These are phyloP conservation scores for Caenorhabditis sp. DNA, from an alignment of 2,888 invertebrate genomes.

Conservation along the genomic window DNA sequence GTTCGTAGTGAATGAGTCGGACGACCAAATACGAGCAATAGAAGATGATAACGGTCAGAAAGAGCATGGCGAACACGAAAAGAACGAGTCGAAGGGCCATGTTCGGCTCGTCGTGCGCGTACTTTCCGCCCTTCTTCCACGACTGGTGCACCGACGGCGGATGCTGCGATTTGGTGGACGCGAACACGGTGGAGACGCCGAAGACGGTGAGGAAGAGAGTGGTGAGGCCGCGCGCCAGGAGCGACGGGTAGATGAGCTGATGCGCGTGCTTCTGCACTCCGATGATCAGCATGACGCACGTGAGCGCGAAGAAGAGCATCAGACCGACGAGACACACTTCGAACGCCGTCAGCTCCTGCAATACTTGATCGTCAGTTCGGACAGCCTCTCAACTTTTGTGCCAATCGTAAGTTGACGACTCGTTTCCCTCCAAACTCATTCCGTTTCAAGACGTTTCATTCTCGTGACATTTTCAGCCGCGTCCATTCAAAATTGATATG, in stretches of 20 bases:
- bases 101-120: slow-evolving; percentile 51
- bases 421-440: no score
- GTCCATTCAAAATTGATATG: no score
- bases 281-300: slow-evolving; percentile 63
- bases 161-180: slow-evolving; percentile 34
- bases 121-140: background rate
- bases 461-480: no score
- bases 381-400: background rate
- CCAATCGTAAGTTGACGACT: background rate
- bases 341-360: slow-evolving; percentile 47
- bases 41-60: slow-evolving; percentile 69
- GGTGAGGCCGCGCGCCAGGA: slow-evolving; percentile 67
- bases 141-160: slow-evolving; percentile 3
- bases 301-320: slow-evolving; percentile 60
- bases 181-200: slow-evolving; percentile 72
- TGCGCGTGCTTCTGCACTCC: slow-evolving; percentile 60
- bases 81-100: slow-evolving; percentile 68
- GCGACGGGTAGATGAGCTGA: slow-evolving; percentile 71
- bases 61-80: slow-evolving; percentile 73
- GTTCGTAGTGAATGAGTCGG: slow-evolving; percentile 67
- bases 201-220: slow-evolving; percentile 73
- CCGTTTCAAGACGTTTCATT: no score
- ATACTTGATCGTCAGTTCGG: no score
- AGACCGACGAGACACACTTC: slow-evolving; percentile 60
- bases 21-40: slow-evolving; percentile 75